These are phyloP conservation scores for Amblyteles armatorius DNA, from an alignment of 2,888 invertebrate genomes.

Conservation along the genomic window DNA sequence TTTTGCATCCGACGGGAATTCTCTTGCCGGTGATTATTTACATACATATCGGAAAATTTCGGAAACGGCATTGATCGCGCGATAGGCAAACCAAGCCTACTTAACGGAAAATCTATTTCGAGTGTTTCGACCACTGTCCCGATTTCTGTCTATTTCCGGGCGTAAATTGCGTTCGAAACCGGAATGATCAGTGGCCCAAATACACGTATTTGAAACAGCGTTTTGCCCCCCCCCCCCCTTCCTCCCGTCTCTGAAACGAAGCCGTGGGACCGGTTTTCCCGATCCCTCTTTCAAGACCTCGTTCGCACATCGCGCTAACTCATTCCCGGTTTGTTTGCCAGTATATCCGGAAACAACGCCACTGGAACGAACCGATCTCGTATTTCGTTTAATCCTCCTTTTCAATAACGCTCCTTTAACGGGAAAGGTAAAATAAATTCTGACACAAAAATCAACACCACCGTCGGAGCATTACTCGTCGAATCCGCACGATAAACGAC, in stretches of 20 bases:
- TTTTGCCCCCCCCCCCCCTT: not conserved
- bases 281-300: constrained; percentile 4
- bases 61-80: not conserved
- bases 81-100: constrained; percentile 4
- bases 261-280: not conserved
- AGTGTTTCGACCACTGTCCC: not conserved
- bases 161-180: constrained; percentile 12
- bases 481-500: constrained; percentile 24
- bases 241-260: constrained; percentile 10
- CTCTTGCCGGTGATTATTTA: not conserved
- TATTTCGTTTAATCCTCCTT: constrained; percentile 1
- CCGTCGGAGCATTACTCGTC: constrained; percentile 16
- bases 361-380: not conserved
- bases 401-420: constrained; percentile 5
- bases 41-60: constrained; percentile 5
- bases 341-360: not conserved
- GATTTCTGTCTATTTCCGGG: constrained; percentile 7
- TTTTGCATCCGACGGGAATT: not conserved
- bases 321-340: constrained; percentile 9
- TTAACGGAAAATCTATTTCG: constrained; percentile 19
- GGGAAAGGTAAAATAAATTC: constrained; percentile 5
- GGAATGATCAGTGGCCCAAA: not conserved
- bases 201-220: not conserved
- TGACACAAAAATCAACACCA: not conserved
- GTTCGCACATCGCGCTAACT: constrained; percentile 11